These are phyloP conservation scores for Lasaia peninsularis DNA, from an alignment of 1,140 invertebrate genomes.

Conservation along the genomic window DNA sequence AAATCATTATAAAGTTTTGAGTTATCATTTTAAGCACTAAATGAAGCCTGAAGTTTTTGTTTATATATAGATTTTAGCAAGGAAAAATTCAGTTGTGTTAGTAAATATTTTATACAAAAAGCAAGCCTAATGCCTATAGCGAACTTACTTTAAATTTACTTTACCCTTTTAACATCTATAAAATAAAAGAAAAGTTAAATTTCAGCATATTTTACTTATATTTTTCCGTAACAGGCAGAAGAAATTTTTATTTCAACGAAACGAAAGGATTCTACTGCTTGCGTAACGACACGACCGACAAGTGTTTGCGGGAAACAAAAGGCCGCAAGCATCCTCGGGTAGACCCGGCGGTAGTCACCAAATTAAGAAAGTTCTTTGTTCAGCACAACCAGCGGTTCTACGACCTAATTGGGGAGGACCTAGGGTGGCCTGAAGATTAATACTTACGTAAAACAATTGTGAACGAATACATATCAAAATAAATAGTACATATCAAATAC, in stretches of 20 bases:
- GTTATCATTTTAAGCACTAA: no score
- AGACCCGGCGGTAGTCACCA: constrained; percentile 88
- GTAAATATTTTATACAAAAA: no score
- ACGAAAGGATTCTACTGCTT: constrained; percentile 98
- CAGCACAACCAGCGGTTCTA: constrained; percentile 98
- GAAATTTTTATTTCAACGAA: constrained; percentile 98
- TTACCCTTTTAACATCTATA: no score
- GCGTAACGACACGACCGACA: constrained; percentile 89
- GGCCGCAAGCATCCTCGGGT: constrained; percentile 95
- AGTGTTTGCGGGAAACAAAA: constrained; percentile 96
- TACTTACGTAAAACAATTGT: constrained; percentile 37
- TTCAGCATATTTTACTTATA: neutral
- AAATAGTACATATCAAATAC: constrained; percentile 63
- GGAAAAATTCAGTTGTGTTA: no score
- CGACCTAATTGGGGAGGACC: constrained; percentile 93
- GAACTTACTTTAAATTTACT: no score
- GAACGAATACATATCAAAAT: constrained; percentile 63
- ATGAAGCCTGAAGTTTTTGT: no score
- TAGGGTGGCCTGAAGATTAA: constrained; percentile 92
- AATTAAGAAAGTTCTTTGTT: constrained; percentile 93
- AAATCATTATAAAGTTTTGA: no score
- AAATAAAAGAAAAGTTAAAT: no score
- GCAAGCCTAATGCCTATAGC: no score
- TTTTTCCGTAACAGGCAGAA: constrained; percentile 78
- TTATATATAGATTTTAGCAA: no score